Evolutionary conservation across 2,888 invertebrate genomes (phyloP), one percentile per base, ranked within the genome.

Genomic region (Ornithoptera priamus): DNA sequence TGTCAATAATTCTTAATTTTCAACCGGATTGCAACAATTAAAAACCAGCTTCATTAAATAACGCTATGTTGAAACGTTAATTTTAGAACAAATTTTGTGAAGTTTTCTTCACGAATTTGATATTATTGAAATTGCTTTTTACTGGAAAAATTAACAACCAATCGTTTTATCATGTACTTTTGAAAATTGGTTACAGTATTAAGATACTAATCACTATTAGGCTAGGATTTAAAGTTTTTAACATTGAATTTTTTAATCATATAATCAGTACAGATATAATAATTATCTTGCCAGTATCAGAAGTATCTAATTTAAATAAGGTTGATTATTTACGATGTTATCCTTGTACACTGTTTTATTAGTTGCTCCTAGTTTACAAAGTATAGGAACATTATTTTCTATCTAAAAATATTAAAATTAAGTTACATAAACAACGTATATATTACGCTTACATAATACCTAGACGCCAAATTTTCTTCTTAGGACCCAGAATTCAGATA

Each of bases 1-100:
- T 98, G 98, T 87, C 98, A 98, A 92, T 98, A 93, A 93, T 60
- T 65, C 10, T 56, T 30, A 17, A 42, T 57, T n/a, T 24, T 1
- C 15, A 30, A 58, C 39, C 57, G 61, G 22, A 46, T 42, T 62
- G 20, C 62, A 30, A 30, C 30, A 24, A 67, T 46, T 67, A 60
- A 53, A 2, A 53, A 36, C 10, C 24, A 58, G 8, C 10, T 22
- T 15, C 10, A 2, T 58, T 22, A 58, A 22, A 12, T n/a, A n/a
- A 53, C 53, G n/a, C 53, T 5, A 53, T 53, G 4, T 0, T 7
- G 15, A 53, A n/a, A 7, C 18, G 8, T n/a, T 53, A 4, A 53
- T 53, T 53, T 53, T n/a, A 7, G n/a, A 6, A 53, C 53, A 53
- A n/a, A 0, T 58, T 24, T 58, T 20, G 1, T n/a, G 5, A 10